Base-by-base conservation (phyloP, 2,888 invertebrate genomes). In the Taphrorychus bicolor region DNA sequence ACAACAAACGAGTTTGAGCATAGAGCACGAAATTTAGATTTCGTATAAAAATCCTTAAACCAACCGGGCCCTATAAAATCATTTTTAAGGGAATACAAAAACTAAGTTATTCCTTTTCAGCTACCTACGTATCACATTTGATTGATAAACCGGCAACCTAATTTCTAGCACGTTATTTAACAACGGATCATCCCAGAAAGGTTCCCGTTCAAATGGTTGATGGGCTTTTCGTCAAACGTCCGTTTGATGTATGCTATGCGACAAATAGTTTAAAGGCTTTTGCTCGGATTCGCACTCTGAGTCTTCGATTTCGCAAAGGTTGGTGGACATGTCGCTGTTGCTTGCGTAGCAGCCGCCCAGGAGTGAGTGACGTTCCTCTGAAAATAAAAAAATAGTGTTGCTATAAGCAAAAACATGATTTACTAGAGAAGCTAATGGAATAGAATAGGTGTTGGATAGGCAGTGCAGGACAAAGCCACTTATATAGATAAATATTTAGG, bases 231-330 rank as follows among this genome's bases (percentile, higher is more conserved):
- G 75, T 82, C 82, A 83, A 73, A 83, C 83, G 61, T 81, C 81
- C 56, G 83, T 83, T 71, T 83, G 83, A 66, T 83, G 82, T 40
- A 82, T 80, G 22, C 79, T 73, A 22, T 74, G 75, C 11, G 73
- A 67, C 65, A 79, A 72, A 71, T 80, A 82, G 73, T 83, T 83
- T 63, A 83, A 73, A n/a, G 82, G 83, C 72, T 83, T 78, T 59
- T 80, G 79, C 76, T 82, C 80, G 70, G 83, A 82, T 82, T 92
- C 92, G 77, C 87, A 89, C 80, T 93, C 93, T 51, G 92, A 92
- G 83, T 93, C 93, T 83, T 95, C 95, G 78, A 97, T 94, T 85
- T 96, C 96, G 85, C 96, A 96, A 72, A 96, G 86, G 81, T 91
- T 90, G 59, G 92, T 90, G 59, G 95, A 95, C 74, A 94, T 85